These are phyloP conservation scores for Junonia oenone DNA, from an alignment of 2,888 invertebrate species.

Conservation along the genomic window DNA sequence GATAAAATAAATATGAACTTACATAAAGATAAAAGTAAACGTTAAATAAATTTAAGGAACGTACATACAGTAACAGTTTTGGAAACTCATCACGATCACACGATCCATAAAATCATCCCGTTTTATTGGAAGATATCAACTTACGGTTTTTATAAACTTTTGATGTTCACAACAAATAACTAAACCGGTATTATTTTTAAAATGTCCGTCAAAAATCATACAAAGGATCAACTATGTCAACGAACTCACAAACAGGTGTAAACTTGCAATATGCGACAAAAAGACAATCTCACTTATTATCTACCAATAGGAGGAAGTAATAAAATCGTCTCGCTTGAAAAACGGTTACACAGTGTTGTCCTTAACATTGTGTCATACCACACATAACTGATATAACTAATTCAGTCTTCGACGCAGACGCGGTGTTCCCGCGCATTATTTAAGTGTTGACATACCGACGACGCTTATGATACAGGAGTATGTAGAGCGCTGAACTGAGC, in stretches of 20 bases:
- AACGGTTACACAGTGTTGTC: conserved; percentile 28
- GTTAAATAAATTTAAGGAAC: not conserved
- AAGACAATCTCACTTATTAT: conserved; percentile 21
- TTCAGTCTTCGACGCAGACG: conserved; percentile 22
- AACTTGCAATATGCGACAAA: conserved; percentile 7
- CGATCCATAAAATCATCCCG: not conserved
- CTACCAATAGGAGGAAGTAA: conserved; percentile 34
- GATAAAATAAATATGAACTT: too few relatives aligned
- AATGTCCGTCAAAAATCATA: not conserved
- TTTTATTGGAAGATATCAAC: not conserved
- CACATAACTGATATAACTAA: conserved; percentile 35
- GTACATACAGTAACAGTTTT: not conserved
- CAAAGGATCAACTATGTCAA: conserved; percentile 1
- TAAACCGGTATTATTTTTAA: not conserved
- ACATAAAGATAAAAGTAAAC: too few relatives aligned
- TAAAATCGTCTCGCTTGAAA: conserved; percentile 34
- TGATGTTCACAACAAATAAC: not conserved
- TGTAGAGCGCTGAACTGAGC: not conserved
- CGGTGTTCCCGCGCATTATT: conserved; percentile 20
- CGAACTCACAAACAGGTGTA: conserved; percentile 15
- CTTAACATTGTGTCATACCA: conserved; percentile 33
- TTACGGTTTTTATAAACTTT: not conserved
- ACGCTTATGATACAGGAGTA: not conserved
- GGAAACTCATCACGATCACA: not conserved
- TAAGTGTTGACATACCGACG: conserved; percentile 18